Evolutionary conservation across 1,140 invertebrate genomes (phyloP).

Genomic region (Subanguina moxae): DNA sequence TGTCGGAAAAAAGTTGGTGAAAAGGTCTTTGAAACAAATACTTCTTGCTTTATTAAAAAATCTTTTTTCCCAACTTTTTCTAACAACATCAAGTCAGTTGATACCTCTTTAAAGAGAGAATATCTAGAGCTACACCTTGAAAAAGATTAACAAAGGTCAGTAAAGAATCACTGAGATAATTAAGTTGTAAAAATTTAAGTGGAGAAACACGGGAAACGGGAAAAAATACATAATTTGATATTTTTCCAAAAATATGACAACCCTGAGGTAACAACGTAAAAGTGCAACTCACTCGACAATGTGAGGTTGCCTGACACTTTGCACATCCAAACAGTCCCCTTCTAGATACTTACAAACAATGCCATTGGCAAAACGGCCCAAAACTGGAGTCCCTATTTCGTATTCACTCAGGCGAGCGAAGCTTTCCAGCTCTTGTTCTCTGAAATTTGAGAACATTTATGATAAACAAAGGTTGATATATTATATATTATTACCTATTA

Average conservation of each 20-base stretch:
- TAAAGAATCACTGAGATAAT: no score
- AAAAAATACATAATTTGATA: no score
- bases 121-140: no score
- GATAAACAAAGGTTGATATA: conserved; percentile 20
- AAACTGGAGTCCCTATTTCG: conserved; percentile 77
- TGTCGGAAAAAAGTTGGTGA: no score
- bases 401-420: conserved; percentile 70
- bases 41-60: no score
- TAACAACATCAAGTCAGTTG: no score
- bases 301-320: conserved; percentile 69
- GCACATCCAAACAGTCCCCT: conserved; percentile 72
- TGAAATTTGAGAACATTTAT: conserved; percentile 22
- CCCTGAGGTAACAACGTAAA: neutral
- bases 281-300: conserved; percentile 61
- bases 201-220: no score
- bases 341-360: conserved; percentile 84
- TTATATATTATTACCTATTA: conserved; percentile 67
- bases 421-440: conserved; percentile 43
- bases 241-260: conserved; percentile 61
- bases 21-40: no score
- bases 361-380: conserved; percentile 88
- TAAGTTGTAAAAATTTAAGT: no score
- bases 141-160: no score
- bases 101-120: no score
- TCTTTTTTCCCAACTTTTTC: no score